Base-by-base conservation (phyloP, 2,797 vertebrate genomes). In the Semotilus atromaculatus region DNA sequence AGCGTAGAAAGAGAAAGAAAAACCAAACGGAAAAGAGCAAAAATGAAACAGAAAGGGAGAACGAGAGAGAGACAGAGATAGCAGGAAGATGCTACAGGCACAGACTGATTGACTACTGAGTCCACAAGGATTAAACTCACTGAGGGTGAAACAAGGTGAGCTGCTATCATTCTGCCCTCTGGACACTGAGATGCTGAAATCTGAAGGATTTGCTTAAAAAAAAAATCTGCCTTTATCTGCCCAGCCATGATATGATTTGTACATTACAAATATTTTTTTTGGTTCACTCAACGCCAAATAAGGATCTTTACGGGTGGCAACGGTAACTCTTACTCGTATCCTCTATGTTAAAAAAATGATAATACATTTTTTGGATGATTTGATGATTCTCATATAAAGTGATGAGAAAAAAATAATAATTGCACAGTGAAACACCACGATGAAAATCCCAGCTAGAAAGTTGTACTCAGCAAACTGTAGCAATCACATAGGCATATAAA, bases 1-100 rank as follows among this genome's bases (percentile, higher is more conserved):
- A 85, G 87, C 83, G 80, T 86, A 89, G 88, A 90, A 78, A 45
- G 23, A 83, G 64, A 51, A 75, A 36, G 62, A 89, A 78, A 87
- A 91, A 90, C 89, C 87, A 85, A 90, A 90, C 87, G 88, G 87
- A 78, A 85, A 83, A 89, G 31, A 90, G 86, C 66, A 23, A 70
- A 38, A 58, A 38, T 29, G 64, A 82, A 45, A 58, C 4, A 80
- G 60, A 40, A 21, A 38, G 66, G 71, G 36, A 78, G 83, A 80
- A 55, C 26, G 26, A 38, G 83, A 71, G n/a, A 79, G 67, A 72
- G 26, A 80, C 19, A 26, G 29, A 55, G 60, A 68, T 34, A 73
- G 67, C 40, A n/a, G 45, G 72, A 72, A 55, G 40, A 67, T 7
- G 84, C 82, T 86, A 72, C 48, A 80, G 80, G 82, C 77, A 48